Evolutionary conservation across 2,797 vertebrate genomes (phyloP).

Genomic region (Cossypha heuglini): DNA sequence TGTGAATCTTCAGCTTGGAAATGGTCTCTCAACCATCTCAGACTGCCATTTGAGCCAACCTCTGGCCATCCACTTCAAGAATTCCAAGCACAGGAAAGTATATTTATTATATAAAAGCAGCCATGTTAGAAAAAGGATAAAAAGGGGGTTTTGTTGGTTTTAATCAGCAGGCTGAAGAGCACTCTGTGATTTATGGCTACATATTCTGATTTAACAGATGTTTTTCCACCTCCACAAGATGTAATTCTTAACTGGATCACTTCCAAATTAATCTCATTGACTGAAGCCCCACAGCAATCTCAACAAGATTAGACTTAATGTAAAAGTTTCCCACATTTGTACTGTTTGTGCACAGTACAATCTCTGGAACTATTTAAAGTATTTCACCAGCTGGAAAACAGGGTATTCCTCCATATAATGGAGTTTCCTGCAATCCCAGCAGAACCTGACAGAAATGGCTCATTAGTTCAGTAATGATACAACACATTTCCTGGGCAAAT

Average conservation of each 20-base stretch:
- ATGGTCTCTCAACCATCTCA: neutral
- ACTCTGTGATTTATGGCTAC: neutral
- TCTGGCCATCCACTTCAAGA: neutral
- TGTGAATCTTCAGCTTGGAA: neutral
- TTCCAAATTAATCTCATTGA: constrained; percentile 30
- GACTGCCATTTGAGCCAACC: neutral
- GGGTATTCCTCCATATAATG: neutral
- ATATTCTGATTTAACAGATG: constrained; percentile 3
- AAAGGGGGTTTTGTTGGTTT: neutral
- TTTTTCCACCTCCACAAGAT: constrained; percentile 2
- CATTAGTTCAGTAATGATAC: neutral
- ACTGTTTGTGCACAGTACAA: neutral
- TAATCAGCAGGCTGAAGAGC: neutral
- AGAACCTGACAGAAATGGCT: neutral
- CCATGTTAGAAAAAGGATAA: neutral
- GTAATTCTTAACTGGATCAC: neutral
- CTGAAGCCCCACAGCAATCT: neutral
- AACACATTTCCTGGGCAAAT: neutral
- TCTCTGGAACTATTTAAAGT: neutral
- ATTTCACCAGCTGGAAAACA: neutral
- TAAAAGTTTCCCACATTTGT: neutral
- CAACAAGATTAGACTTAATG: neutral
- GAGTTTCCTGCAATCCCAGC: neutral
- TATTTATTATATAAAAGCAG: neutral
- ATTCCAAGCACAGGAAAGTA: neutral